These are phyloP conservation scores for Dryobates pubescens DNA, from an alignment of 2,797 vertebrate species.

Conservation along the genomic window DNA sequence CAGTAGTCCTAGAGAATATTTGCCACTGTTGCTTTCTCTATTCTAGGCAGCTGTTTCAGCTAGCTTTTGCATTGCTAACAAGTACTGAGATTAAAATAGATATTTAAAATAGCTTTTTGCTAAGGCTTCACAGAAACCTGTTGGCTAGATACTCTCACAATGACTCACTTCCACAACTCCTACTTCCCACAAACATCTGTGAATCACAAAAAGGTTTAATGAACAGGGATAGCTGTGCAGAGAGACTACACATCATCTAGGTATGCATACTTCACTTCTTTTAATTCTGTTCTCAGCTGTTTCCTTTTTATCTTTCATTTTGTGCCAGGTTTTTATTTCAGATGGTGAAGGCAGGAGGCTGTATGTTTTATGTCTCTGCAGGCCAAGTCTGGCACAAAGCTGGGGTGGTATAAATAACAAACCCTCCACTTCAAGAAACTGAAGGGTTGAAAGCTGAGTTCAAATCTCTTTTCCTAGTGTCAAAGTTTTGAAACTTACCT, in stretches of 20 bases:
- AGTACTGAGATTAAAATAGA: conserved; percentile 57
- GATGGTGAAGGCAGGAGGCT: not conserved
- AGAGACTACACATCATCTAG: conserved; percentile 38
- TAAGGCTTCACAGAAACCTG: conserved; percentile 52
- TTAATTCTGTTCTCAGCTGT: conserved; percentile 39
- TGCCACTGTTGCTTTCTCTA: conserved; percentile 41
- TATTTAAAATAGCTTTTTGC: conserved; percentile 56
- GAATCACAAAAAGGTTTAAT: conserved; percentile 55
- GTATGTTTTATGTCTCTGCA: not conserved
- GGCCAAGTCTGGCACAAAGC: conserved; percentile 36
- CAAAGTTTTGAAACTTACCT: conserved; percentile 9
- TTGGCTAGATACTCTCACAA: conserved; percentile 36
- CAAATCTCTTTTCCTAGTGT: not conserved
- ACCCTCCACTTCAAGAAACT: not conserved
- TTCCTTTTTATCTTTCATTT: conserved; percentile 12
- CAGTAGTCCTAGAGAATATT: conserved; percentile 13
- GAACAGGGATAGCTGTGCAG: conserved; percentile 9
- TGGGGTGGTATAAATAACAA: conserved; percentile 25
- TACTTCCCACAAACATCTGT: conserved; percentile 61
- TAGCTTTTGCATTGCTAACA: conserved; percentile 61
- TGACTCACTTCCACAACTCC: conserved; percentile 61
- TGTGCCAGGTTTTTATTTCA: conserved; percentile 42
- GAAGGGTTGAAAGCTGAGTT: not conserved
- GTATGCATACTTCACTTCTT: conserved; percentile 27
- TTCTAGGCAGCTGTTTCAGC: conserved; percentile 57